Evolutionary conservation across 2,113 vertebrate genomes (phyloP), one percentile per base, ranked within the genome.

Genomic region (Notarius lentiginosus): DNA sequence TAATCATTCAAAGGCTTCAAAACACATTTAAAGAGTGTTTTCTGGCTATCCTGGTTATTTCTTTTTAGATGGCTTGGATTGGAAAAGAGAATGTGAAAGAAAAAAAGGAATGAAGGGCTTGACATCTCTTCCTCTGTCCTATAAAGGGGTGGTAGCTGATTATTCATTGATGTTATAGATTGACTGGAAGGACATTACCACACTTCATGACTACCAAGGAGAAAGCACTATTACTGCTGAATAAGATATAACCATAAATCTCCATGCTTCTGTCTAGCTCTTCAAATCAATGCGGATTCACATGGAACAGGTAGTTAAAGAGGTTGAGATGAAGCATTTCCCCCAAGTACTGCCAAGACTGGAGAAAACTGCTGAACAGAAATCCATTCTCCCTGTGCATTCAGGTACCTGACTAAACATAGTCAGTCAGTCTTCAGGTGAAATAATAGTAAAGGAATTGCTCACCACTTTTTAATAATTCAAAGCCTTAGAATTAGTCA

Each of bases 151-250:
- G 63, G 24, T 41, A 22, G 1, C 83, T 83, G 61, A 82, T 86
- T 90, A 88, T 88, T 86, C 80, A 84, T 73, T 30, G 27, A 61
- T 70, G 87, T 84, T 85, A 86, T 79, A 68, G 72, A 77, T 85
- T 86, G 72, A 76, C 70, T 7, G 73, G 82, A 79, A 87, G 73
- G 63, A 81, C 63, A 70, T 85, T 83, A 87, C 86, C 79, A 86
- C 83, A 83, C 86, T 34, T 87, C 80, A 86, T 86, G 86, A 87
- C 66, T 63, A 56, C 7, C 60, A 86, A 79, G 58, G 65, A 81
- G 73, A 81, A 87, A 65, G 83, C 83, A 51, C 22, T 47, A 84
- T 85, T 81, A 55, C 65, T 84, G 56, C 70, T 53, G 75, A 84
- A 86, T 87, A 83, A 87, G 56, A 86, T 77, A 60, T 84, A 82